These are phyloP conservation scores for Sapayoa aenigma DNA, from an alignment of 2,113 vertebrate species.

Conservation along the genomic window DNA sequence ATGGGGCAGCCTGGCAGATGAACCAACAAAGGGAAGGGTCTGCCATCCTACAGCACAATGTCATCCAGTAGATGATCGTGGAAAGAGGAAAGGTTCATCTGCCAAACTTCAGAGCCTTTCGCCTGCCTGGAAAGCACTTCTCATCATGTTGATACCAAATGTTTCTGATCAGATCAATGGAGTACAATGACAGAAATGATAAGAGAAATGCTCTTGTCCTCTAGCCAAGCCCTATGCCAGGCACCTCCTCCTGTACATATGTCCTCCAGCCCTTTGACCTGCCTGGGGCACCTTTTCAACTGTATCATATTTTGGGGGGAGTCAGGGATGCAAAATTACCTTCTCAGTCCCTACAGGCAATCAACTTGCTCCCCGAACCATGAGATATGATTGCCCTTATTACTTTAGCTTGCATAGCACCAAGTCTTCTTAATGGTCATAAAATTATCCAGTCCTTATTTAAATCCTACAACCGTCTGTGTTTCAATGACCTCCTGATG, in stretches of 20 bases:
- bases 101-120: background rate
- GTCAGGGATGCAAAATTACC: background rate
- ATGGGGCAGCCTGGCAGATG: background rate
- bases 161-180: background rate
- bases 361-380: constrained; percentile 55
- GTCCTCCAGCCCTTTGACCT: background rate
- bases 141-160: rapidly evolving
- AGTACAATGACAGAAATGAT: background rate
- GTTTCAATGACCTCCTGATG: constrained; percentile 54
- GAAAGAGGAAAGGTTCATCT: background rate
- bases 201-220: background rate
- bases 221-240: background rate
- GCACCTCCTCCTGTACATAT: background rate
- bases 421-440: constrained; percentile 57
- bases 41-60: rapidly evolving
- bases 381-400: constrained; percentile 58
- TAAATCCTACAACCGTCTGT: constrained; percentile 60
- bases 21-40: background rate
- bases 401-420: constrained; percentile 58
- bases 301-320: background rate
- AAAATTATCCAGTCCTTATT: constrained; percentile 67
- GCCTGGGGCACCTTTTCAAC: background rate
- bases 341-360: constrained; percentile 35
- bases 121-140: background rate
- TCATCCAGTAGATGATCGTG: background rate